Conservation (phyloP, 2,113 vertebrate species). For the Astatoreochromis straeleni region DNA sequence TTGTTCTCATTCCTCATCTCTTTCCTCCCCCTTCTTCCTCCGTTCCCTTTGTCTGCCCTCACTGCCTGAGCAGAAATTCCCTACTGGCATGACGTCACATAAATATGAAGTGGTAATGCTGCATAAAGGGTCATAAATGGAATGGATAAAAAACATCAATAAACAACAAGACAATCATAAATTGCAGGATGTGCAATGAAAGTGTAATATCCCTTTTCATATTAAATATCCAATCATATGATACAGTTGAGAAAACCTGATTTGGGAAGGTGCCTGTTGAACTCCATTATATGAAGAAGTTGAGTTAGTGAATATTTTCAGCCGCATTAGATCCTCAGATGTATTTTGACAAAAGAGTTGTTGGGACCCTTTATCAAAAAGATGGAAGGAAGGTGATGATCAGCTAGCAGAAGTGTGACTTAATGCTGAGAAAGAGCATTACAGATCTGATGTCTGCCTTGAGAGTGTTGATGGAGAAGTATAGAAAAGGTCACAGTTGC, state of each 20-base stretch:
- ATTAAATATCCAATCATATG: not conserved
- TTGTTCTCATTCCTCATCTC: not conserved
- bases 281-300: not conserved
- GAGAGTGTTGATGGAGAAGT: not conserved
- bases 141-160: not conserved
- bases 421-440: not conserved
- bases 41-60: not conserved
- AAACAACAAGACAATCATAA: not conserved
- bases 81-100: slow-evolving; percentile 9
- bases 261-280: not conserved
- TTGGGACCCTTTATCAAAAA: not conserved
- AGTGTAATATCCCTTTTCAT: not conserved
- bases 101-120: not conserved
- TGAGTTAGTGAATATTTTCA: not conserved
- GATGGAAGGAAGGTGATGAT: not conserved
- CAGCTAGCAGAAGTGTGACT: not conserved
- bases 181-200: not conserved
- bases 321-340: not conserved
- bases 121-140: not conserved
- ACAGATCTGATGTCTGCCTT: not conserved
- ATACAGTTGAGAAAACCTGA: not conserved
- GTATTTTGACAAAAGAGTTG: not conserved
- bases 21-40: not conserved
- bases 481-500: not conserved
- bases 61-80: not conserved